Conservation (phyloP, 2,113 vertebrate species). For the Cnemophilus loriae region DNA sequence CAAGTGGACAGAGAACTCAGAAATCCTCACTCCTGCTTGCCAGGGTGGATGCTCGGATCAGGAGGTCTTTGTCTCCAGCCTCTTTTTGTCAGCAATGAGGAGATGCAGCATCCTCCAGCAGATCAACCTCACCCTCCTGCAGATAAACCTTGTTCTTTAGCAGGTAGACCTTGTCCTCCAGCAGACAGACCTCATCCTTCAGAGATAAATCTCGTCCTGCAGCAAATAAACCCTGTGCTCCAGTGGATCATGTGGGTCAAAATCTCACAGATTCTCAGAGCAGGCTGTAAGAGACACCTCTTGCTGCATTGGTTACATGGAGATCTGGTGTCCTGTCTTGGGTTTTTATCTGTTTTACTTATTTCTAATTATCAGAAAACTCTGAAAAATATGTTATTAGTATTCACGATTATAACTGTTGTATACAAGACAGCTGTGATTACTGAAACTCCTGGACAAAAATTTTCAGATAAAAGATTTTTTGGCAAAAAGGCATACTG, state of each 20-base stretch:
- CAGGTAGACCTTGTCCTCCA: no score
- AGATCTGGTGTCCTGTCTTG: not conserved
- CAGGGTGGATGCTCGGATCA: not conserved
- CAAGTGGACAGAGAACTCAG: not conserved
- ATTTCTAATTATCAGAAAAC: not conserved
- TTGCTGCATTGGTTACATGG: not conserved
- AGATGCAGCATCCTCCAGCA: not conserved
- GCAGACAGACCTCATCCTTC: no score
- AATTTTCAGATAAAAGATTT: not conserved
- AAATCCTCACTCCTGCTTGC: not conserved
- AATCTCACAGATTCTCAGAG: not conserved
- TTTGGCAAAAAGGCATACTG: not conserved
- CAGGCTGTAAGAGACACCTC: not conserved
- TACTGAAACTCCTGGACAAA: not conserved
- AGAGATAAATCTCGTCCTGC: fast-evolving
- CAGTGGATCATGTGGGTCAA: no score
- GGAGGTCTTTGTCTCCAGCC: not conserved
- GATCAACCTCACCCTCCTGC: no score
- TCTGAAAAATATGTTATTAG: not conserved
- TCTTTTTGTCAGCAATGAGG: not conserved
- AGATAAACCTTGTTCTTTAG: fast-evolving
- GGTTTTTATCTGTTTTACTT: not conserved
- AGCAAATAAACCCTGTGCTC: fast-evolving
- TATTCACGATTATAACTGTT: not conserved
- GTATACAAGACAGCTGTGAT: not conserved